Percentiles rank a stretch among this genome's conserved stretches.
Evolutionary conservation across 2,797 vertebrate genomes (phyloP).

Genomic region (Pseudomugil tenellus): DNA sequence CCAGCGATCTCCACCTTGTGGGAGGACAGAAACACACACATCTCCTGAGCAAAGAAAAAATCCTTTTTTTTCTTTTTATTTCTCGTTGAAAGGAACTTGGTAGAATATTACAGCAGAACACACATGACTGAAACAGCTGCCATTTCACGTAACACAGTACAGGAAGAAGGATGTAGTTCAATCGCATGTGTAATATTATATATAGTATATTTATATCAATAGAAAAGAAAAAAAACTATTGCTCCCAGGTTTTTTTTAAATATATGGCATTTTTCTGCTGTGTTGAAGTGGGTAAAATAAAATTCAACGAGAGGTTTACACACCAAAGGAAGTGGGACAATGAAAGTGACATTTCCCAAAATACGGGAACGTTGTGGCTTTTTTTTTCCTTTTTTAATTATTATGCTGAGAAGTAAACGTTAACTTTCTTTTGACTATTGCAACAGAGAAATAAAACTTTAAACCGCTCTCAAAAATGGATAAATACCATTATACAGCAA

Average conservation of each 20-base stretch:
- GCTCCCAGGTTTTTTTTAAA: conserved; percentile 76
- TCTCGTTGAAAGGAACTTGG: conserved; percentile 83
- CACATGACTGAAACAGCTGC: conserved; percentile 96
- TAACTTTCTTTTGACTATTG: conserved; percentile 59
- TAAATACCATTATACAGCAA: conserved; percentile 88
- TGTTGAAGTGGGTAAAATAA: conserved; percentile 79
- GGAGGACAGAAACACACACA: conserved; percentile 45
- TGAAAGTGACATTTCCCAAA: conserved; percentile 66
- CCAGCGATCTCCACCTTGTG: not conserved
- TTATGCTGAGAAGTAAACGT: conserved; percentile 71
- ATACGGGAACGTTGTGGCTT: conserved; percentile 61
- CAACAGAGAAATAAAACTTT: conserved; percentile 78
- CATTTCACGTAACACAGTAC: conserved; percentile 97
- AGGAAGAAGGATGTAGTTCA: conserved; percentile 90
- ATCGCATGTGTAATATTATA: conserved; percentile 82
- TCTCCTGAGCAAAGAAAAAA: conserved; percentile 80
- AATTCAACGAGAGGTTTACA: conserved; percentile 74
- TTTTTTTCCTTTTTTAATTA: conserved; percentile 21
- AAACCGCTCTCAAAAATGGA: conserved; percentile 76
- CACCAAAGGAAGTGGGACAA: conserved; percentile 72
- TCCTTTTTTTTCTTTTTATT: conserved; percentile 80
- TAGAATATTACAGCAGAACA: conserved; percentile 94
- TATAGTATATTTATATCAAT: conserved; percentile 81
- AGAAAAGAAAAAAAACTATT: conserved; percentile 87
- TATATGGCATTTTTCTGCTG: conserved; percentile 87